Conservation (phyloP, 2,113 vertebrate genomes). For the Ammodytes marinus region DNA sequence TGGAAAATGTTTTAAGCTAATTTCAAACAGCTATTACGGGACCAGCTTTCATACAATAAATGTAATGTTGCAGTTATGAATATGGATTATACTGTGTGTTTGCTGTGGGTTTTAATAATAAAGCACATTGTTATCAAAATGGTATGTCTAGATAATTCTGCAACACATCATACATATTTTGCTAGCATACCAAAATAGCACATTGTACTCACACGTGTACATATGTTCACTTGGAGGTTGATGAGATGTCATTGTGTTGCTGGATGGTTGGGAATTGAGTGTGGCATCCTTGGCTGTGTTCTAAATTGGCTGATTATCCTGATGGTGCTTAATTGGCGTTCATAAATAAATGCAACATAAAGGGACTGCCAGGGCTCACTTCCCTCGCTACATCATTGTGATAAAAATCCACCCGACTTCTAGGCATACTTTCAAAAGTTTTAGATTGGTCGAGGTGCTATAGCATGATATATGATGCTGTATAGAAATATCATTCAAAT, state of each 20-base stretch:
- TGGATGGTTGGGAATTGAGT: not conserved
- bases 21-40: not conserved
- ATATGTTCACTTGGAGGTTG: not conserved
- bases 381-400: not conserved
- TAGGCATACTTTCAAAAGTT: not conserved
- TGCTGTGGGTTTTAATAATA: not conserved
- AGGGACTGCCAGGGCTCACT: slow-evolving; percentile 4
- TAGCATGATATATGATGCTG: slow-evolving; percentile 27
- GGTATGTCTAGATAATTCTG: not conserved
- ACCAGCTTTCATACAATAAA: not conserved
- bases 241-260: slow-evolving; percentile 5
- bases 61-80: not conserved
- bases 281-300: slow-evolving; percentile 19
- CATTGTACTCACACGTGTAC: not conserved
- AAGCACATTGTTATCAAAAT: not conserved
- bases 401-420: slow-evolving; percentile 5
- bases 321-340: slow-evolving; percentile 49
- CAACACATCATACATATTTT: not conserved
- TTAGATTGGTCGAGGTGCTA: slow-evolving; percentile 12
- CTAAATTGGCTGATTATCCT: slow-evolving; percentile 31
- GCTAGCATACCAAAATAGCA: not conserved
- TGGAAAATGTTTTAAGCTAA: not conserved
- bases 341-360: slow-evolving; percentile 55
- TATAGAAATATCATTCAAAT: slow-evolving; percentile 17
- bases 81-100: not conserved